phyloP scores from a whole-genome alignment of 1,140 invertebrate genomes.

The Zaprionus ornatus region DNA sequence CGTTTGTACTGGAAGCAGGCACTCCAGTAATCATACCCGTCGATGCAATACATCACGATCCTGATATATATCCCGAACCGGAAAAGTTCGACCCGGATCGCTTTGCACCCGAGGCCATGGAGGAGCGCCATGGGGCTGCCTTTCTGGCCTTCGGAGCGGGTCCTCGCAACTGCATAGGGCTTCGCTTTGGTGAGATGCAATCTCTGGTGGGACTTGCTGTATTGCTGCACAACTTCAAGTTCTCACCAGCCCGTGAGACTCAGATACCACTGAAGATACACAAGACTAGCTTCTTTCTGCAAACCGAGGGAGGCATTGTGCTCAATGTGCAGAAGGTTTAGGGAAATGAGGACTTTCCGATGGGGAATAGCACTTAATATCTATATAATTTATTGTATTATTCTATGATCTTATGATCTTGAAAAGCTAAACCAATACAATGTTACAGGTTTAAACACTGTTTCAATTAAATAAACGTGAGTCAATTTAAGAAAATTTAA shows the following conservation, averaged over 20 bases:
- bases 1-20: slow-evolving; percentile 81
- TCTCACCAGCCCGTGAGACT: slow-evolving; percentile 76
- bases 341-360: not conserved
- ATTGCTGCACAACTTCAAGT: slow-evolving; percentile 74
- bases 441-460: too few species aligned
- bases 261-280: slow-evolving; percentile 83
- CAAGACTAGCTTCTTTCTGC: slow-evolving; percentile 79
- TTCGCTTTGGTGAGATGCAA: slow-evolving; percentile 69
- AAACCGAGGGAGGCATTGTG: slow-evolving; percentile 75
- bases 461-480: too few species aligned
- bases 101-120: slow-evolving; percentile 85
- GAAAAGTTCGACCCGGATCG: slow-evolving; percentile 87
- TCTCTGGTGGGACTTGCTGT: slow-evolving; percentile 51
- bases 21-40: slow-evolving; percentile 85
- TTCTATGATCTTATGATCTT: not conserved
- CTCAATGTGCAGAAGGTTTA: slow-evolving; percentile 42
- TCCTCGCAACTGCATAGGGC: slow-evolving; percentile 87
- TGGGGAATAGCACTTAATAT: not conserved
- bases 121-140: slow-evolving; percentile 85
- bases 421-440: not conserved
- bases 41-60: slow-evolving; percentile 85
- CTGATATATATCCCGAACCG: slow-evolving; percentile 86
- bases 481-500: too few species aligned
- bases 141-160: slow-evolving; percentile 90
- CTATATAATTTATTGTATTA: not conserved